These are phyloP conservation scores for Petrocephalus sullivani DNA, from an alignment of 2,797 vertebrate genomes.

Conservation along the genomic window DNA sequence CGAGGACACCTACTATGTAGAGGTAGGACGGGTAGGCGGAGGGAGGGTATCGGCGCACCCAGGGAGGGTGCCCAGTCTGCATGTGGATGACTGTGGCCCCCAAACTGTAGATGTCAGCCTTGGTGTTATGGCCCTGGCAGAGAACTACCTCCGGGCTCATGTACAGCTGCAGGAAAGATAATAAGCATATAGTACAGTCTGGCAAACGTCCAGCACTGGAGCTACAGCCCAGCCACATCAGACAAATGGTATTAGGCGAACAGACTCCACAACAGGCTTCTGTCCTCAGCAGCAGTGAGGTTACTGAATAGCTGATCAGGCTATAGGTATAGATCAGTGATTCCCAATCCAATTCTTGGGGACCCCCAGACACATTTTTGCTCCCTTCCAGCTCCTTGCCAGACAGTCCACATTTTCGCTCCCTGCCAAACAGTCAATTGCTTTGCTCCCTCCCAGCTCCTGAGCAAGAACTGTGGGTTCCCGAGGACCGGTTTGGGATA, in stretches of 20 bases:
- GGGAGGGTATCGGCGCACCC: constrained; percentile 90
- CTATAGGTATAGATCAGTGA: neutral
- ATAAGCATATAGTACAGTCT: neutral
- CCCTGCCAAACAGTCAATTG: neutral
- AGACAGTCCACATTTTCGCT: neutral
- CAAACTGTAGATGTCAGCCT: constrained; percentile 93
- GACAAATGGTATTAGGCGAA: neutral
- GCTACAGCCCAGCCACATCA: neutral
- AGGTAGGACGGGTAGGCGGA: constrained; percentile 92
- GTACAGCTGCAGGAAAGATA: constrained; percentile 71
- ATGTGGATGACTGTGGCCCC: constrained; percentile 94
- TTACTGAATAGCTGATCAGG: neutral
- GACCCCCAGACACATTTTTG: neutral
- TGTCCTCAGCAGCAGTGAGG: neutral
- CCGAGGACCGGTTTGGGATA: neutral
- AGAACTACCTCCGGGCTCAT: constrained; percentile 97
- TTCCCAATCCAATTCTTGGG: neutral
- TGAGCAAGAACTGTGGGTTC: neutral
- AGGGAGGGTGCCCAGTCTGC: constrained; percentile 88
- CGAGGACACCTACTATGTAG: constrained; percentile 80
- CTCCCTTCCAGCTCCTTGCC: neutral
- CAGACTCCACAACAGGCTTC: neutral
- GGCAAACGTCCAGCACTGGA: neutral
- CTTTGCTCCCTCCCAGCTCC: neutral
- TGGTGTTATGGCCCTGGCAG: constrained; percentile 86